These are phyloP conservation scores for Belgica antarctica DNA, from an alignment of 2,888 invertebrate genomes.

Conservation along the genomic window DNA sequence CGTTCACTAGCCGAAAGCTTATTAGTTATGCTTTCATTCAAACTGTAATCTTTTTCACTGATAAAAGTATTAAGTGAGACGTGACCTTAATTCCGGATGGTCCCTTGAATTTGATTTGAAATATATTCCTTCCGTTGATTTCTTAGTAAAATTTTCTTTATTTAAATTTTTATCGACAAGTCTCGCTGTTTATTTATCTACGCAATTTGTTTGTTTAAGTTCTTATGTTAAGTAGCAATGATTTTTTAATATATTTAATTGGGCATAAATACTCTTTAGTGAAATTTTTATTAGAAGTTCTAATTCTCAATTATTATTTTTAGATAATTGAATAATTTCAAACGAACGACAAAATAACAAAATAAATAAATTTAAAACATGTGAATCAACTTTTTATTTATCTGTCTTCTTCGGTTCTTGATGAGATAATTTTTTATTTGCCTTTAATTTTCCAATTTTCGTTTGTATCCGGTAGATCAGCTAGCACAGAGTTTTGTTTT, in stretches of 20 bases:
- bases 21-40: too few relatives aligned
- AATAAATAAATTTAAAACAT: slow-evolving; percentile 14
- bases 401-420: neutral
- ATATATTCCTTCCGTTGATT: too few relatives aligned
- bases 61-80: too few relatives aligned
- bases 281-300: slow-evolving; percentile 20
- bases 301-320: slow-evolving; percentile 2
- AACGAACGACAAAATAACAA: neutral
- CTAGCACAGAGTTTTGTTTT: neutral
- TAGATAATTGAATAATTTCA: slow-evolving; percentile 2
- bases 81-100: too few relatives aligned
- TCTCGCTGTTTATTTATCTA: neutral
- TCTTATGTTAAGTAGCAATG: slow-evolving; percentile 6
- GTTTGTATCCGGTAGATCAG: slow-evolving; percentile 34
- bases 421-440: slow-evolving; percentile 3
- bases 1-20: too few relatives aligned
- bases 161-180: neutral
- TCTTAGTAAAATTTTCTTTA: too few relatives aligned
- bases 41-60: too few relatives aligned
- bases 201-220: neutral
- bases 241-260: neutral
- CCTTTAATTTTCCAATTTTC: slow-evolving; percentile 2
- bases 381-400: slow-evolving; percentile 19
- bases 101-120: too few relatives aligned
- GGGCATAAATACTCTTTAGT: slow-evolving; percentile 2